Conservation (phyloP, 2,888 invertebrate genomes). For the Polyploca ridens region DNA sequence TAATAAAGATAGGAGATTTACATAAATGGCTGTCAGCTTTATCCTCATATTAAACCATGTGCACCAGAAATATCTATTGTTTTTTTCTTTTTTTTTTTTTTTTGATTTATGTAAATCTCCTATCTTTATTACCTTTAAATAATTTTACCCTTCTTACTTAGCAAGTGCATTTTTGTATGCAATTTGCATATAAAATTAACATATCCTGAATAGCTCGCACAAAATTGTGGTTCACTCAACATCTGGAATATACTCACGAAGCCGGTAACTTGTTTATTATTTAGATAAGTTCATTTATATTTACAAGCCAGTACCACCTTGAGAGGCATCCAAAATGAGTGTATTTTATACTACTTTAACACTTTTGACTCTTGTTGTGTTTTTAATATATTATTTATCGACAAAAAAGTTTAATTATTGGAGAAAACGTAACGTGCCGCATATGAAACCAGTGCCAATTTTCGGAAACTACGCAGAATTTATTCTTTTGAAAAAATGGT, state of each 20-base stretch:
- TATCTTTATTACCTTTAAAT: neutral
- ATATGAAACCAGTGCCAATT: conserved; percentile 45
- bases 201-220: neutral
- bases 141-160: neutral
- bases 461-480: conserved; percentile 60
- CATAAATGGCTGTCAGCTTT: neutral
- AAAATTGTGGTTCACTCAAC: neutral
- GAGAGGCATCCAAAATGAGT: conserved; percentile 5
- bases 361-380: conserved; percentile 23
- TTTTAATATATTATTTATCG: conserved; percentile 32
- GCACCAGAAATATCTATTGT: too few relatives aligned
- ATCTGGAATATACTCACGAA: neutral
- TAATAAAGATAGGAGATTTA: neutral
- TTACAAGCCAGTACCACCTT: neutral
- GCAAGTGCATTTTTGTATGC: too few relatives aligned
- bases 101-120: neutral
- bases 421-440: conserved; percentile 53
- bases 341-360: conserved; percentile 9
- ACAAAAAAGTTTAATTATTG: conserved; percentile 54
- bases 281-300: neutral
- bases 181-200: too few relatives aligned
- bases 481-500: conserved; percentile 47
- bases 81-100: too few relatives aligned
- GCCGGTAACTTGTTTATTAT: neutral
- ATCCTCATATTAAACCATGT: neutral